Evolutionary conservation across 1,140 invertebrate genomes (phyloP).

Genomic region (Pachyrhynchus sulphureomaculatus): DNA sequence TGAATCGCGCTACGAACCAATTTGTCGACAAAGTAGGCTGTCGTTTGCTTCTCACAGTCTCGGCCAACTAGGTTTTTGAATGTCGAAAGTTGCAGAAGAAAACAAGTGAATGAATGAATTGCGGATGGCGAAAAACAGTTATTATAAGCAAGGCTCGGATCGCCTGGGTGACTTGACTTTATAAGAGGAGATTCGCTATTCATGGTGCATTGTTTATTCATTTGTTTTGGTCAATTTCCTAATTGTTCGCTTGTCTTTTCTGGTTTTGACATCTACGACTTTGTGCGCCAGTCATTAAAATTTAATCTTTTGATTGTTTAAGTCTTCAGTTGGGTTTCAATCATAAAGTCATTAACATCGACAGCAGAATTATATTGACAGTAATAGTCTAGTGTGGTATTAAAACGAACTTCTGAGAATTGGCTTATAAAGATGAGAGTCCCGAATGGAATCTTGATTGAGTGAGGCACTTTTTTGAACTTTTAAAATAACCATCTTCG

Average conservation of each 20-base stretch:
- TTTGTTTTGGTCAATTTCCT: background rate
- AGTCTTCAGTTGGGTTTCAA: no score
- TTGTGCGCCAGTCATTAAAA: no score
- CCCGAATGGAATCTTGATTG: no score
- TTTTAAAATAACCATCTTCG: no score
- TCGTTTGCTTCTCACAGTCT: slow-evolving; percentile 18
- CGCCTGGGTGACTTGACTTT: slow-evolving; percentile 12
- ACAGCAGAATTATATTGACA: no score
- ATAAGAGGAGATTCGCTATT: slow-evolving; percentile 16
- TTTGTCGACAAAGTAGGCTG: slow-evolving; percentile 17
- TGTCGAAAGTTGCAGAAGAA: slow-evolving; percentile 26
- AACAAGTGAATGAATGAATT: slow-evolving; percentile 32
- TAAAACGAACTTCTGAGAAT: no score
- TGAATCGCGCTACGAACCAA: slow-evolving; percentile 10
- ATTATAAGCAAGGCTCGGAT: slow-evolving; percentile 23
- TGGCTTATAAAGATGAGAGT: no score
- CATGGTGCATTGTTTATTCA: slow-evolving; percentile 17
- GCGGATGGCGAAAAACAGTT: slow-evolving; percentile 31
- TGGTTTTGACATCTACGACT: no score
- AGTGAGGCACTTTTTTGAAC: no score
- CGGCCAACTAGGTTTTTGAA: slow-evolving; percentile 18
- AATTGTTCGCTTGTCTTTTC: background rate
- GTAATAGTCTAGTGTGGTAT: no score
- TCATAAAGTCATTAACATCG: no score
- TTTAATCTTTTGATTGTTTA: no score